A percentile compares a stretch with the other conserved stretches of the same genome.
Evolutionary conservation across 2,797 vertebrate genomes (phyloP).

Genomic region (Phataginus tricuspis): DNA sequence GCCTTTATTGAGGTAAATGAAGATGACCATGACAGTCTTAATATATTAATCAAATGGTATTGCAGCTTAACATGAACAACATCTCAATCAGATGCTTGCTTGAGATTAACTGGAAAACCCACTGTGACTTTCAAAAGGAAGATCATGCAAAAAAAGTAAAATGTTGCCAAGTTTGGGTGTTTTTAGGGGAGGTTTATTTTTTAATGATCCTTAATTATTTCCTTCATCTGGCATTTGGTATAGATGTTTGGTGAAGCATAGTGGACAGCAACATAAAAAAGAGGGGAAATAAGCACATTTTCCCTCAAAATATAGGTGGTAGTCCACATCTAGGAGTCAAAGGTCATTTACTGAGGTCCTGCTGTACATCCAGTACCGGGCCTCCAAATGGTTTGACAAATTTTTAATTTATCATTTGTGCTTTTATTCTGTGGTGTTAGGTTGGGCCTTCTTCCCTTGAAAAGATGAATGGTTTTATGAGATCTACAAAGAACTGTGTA

Average conservation of each 20-base stretch:
- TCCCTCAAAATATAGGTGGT: not conserved
- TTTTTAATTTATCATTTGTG: not conserved
- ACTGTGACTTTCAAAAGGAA: constrained; percentile 22
- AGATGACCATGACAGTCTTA: not conserved
- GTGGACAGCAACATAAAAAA: constrained; percentile 1
- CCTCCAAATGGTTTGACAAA: not conserved
- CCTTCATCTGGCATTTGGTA: not conserved
- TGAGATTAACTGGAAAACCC: constrained; percentile 55
- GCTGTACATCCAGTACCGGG: not conserved
- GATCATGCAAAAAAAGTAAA: not conserved
- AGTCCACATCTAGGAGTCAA: not conserved
- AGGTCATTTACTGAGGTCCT: not conserved
- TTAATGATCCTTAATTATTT: not conserved
- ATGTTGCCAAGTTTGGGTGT: not conserved
- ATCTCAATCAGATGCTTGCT: constrained; percentile 33
- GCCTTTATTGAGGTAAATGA: constrained; percentile 51
- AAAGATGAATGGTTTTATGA: constrained; percentile 13
- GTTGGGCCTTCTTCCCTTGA: not conserved
- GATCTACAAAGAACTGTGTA: not conserved
- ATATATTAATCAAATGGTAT: not conserved
- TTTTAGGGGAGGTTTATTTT: not conserved
- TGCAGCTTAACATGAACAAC: constrained; percentile 1
- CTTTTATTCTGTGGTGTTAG: not conserved
- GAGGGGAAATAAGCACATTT: not conserved
- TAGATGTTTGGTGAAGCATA: not conserved